Evolutionary conservation across 2,888 invertebrate genomes (phyloP).

Genomic region (Megalurothrips usitatus): DNA sequence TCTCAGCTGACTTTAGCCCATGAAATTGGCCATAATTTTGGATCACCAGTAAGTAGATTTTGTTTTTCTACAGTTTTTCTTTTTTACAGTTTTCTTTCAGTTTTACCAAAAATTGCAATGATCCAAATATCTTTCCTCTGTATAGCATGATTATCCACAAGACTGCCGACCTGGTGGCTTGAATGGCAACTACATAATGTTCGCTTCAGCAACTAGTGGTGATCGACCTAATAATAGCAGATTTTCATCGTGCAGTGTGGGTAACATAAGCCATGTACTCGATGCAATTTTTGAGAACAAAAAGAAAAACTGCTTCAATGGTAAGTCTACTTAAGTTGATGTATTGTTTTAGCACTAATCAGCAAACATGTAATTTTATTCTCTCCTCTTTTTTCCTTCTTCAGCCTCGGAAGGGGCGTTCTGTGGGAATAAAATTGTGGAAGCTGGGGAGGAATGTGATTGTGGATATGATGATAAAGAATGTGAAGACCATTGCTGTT

Average conservation of each 20-base stretch:
- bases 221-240: slow-evolving; percentile 96
- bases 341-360: background rate
- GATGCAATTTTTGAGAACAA: slow-evolving; percentile 86
- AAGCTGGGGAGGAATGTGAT: slow-evolving; percentile 97
- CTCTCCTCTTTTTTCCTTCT: slow-evolving; percentile 32
- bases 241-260: slow-evolving; percentile 91
- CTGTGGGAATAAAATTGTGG: slow-evolving; percentile 99
- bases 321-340: slow-evolving; percentile 43
- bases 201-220: slow-evolving; percentile 97
- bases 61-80: slow-evolving; percentile 8
- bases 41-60: slow-evolving; percentile 74
- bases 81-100: slow-evolving; percentile 18
- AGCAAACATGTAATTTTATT: background rate
- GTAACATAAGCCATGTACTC: slow-evolving; percentile 90
- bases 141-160: slow-evolving; percentile 89
- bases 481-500: slow-evolving; percentile 90
- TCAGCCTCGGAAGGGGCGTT: slow-evolving; percentile 84
- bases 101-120: background rate
- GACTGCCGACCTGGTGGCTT: slow-evolving; percentile 87
- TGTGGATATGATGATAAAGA: slow-evolving; percentile 91
- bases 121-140: slow-evolving; percentile 28
- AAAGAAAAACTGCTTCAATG: slow-evolving; percentile 89
- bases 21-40: slow-evolving; percentile 98
- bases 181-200: slow-evolving; percentile 98
- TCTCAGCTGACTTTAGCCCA: slow-evolving; percentile 97